These are phyloP conservation scores for Orius insidiosus DNA, from an alignment of 1,140 invertebrate species.

Conservation along the genomic window DNA sequence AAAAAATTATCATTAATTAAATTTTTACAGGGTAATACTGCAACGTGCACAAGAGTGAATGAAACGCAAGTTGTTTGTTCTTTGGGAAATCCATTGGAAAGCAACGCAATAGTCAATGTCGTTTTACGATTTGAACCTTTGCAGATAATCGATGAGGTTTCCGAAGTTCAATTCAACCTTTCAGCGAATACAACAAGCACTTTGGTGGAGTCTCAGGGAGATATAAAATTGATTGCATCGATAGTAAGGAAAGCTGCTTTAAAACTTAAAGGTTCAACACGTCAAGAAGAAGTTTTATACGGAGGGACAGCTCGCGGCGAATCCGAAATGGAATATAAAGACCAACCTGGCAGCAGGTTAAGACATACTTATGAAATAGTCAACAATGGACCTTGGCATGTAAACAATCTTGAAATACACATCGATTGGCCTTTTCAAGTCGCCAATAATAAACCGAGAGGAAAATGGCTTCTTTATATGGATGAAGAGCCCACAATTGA, in stretches of 20 bases:
- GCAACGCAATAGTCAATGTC: slow-evolving; percentile 35
- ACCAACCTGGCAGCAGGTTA: slow-evolving; percentile 70
- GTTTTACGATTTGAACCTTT: slow-evolving; percentile 64
- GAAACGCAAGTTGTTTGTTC: slow-evolving; percentile 46
- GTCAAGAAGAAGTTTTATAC: slow-evolving; percentile 67
- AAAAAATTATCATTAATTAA: too few species aligned
- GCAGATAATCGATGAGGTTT: slow-evolving; percentile 47
- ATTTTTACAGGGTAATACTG: slow-evolving; percentile 39
- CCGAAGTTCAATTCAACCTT: slow-evolving; percentile 47
- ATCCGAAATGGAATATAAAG: slow-evolving; percentile 60
- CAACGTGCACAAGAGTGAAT: slow-evolving; percentile 49
- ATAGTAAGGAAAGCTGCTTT: slow-evolving; percentile 71
- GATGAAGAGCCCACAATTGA: slow-evolving; percentile 60
- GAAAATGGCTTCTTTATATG: slow-evolving; percentile 82
- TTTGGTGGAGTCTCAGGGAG: slow-evolving; percentile 38
- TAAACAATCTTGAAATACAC: slow-evolving; percentile 54
- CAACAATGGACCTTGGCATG: slow-evolving; percentile 74
- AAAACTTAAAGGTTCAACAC: slow-evolving; percentile 56
- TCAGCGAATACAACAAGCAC: slow-evolving; percentile 78
- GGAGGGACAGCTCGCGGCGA: slow-evolving; percentile 68
- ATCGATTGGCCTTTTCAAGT: slow-evolving; percentile 85
- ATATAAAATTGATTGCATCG: slow-evolving; percentile 35
- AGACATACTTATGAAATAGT: slow-evolving; percentile 72
- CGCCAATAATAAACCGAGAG: slow-evolving; percentile 50
- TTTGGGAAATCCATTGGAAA: slow-evolving; percentile 77